These are phyloP conservation scores for Liasis olivaceus DNA, from an alignment of 2,797 vertebrate species.

Conservation along the genomic window DNA sequence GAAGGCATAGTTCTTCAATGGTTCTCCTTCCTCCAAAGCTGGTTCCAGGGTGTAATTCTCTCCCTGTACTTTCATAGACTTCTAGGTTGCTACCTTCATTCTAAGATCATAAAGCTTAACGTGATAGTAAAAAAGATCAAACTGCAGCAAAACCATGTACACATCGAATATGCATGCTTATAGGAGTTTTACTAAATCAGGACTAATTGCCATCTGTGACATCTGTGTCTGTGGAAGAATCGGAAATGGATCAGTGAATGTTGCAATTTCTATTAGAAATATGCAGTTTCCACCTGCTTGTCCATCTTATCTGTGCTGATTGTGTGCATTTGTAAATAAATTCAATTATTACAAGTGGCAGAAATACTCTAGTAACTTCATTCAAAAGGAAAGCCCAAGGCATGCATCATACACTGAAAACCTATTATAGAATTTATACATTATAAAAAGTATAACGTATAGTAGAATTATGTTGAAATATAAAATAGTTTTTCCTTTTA, in stretches of 20 bases:
- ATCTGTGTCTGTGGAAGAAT: not conserved
- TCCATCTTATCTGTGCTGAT: not conserved
- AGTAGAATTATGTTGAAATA: not conserved
- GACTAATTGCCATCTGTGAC: not conserved
- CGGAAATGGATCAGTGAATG: not conserved
- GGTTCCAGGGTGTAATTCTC: not conserved
- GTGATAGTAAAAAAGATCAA: not conserved
- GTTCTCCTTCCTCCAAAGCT: not conserved
- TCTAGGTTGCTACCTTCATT: not conserved
- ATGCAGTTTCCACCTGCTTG: not conserved
- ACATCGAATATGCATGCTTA: not conserved
- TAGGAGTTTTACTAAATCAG: not conserved
- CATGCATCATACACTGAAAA: not conserved
- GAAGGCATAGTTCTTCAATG: not conserved
- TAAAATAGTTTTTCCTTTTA: not conserved
- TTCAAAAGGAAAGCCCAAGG: not conserved
- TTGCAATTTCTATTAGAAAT: not conserved
- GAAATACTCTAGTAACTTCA: not conserved
- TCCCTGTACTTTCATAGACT: not conserved
- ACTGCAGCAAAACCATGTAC: not conserved
- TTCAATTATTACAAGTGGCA: not conserved
- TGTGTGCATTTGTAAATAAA: not conserved
- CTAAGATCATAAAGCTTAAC: not conserved
- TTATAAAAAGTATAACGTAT: not conserved
- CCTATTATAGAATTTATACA: not conserved